Evolutionary conservation across 2,888 invertebrate species (phyloP).

Genomic region (Gymnoscelis rufifasciata): DNA sequence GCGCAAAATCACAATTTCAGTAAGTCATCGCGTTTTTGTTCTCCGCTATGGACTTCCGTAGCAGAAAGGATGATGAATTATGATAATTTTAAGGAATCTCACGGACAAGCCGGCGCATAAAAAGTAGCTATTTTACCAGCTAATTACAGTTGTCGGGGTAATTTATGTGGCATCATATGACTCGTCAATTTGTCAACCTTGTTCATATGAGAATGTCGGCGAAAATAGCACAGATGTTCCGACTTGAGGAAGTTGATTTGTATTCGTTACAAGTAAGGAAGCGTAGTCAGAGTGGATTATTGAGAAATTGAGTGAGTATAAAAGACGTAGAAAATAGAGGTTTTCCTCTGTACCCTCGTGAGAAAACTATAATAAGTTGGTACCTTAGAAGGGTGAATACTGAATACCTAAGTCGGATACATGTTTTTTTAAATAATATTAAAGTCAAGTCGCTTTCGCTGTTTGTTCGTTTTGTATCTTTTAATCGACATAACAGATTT

Average conservation of each 20-base stretch:
- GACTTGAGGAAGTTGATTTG: slow-evolving; percentile 13
- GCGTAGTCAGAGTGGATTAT: neutral
- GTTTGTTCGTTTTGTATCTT: too few relatives aligned
- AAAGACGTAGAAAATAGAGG: too few relatives aligned
- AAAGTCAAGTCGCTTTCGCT: too few relatives aligned
- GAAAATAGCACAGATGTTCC: slow-evolving; percentile 13
- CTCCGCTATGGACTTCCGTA: slow-evolving; percentile 14
- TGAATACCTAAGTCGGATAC: too few relatives aligned
- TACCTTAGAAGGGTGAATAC: too few relatives aligned
- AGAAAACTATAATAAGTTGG: too few relatives aligned
- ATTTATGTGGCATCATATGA: slow-evolving; percentile 30
- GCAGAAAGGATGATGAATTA: slow-evolving; percentile 20
- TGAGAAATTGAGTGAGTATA: neutral
- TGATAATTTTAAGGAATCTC: slow-evolving; percentile 24
- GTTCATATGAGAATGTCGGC: slow-evolving; percentile 34
- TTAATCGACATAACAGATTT: too few relatives aligned
- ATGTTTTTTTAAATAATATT: too few relatives aligned
- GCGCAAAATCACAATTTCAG: slow-evolving; percentile 15
- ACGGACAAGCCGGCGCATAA: slow-evolving; percentile 20
- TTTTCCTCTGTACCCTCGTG: too few relatives aligned
- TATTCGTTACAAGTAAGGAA: slow-evolving; percentile 14
- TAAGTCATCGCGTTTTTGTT: slow-evolving; percentile 5
- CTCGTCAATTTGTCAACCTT: slow-evolving; percentile 37
- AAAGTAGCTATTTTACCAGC: slow-evolving; percentile 19
- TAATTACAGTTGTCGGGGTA: slow-evolving; percentile 28